A percentile compares a stretch with the other conserved stretches of the same genome.
Evolutionary conservation across 2,797 vertebrate species (phyloP).

Genomic region (Leptoclinus maculatus): DNA sequence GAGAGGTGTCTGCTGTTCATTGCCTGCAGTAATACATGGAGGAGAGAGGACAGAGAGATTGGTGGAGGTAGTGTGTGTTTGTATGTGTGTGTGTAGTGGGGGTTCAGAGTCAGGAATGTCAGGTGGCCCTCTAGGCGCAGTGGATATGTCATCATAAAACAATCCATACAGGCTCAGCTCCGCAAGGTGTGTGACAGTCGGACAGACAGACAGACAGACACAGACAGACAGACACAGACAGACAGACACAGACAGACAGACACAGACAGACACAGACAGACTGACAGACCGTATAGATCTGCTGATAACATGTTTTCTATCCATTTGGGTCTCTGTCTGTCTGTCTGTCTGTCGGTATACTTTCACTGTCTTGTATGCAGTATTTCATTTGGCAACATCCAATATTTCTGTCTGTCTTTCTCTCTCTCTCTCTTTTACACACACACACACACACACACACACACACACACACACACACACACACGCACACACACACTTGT

Average conservation of each 20-base stretch:
- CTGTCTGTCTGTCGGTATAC: conserved; percentile 18
- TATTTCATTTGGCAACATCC: conserved; percentile 29
- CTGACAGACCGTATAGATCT: conserved; percentile 60
- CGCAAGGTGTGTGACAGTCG: conserved; percentile 74
- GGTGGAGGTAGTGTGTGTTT: conserved; percentile 40
- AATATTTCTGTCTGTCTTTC: conserved; percentile 7
- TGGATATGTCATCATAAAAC: conserved; percentile 88
- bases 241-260: background rate
- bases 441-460: conserved; percentile 1
- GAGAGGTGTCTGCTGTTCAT: conserved; percentile 56
- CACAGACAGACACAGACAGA: conserved; percentile 19
- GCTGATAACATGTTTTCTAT: conserved; percentile 72
- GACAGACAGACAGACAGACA: conserved; percentile 46
- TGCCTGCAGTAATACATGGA: conserved; percentile 62
- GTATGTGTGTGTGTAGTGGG: conserved; percentile 41
- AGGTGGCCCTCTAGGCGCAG: conserved; percentile 86
- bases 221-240: conserved; percentile 21
- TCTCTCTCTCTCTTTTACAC: background rate
- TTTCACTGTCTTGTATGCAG: conserved; percentile 18
- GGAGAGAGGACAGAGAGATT: conserved; percentile 39
- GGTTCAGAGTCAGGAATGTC: conserved; percentile 85
- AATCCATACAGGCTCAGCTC: conserved; percentile 76
- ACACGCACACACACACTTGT: conserved; percentile 36
- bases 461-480: conserved; percentile 26
- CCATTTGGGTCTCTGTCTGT: conserved; percentile 43